These are phyloP conservation scores for Dromiciops gliroides DNA, from an alignment of 2,113 vertebrate species.

Conservation along the genomic window DNA sequence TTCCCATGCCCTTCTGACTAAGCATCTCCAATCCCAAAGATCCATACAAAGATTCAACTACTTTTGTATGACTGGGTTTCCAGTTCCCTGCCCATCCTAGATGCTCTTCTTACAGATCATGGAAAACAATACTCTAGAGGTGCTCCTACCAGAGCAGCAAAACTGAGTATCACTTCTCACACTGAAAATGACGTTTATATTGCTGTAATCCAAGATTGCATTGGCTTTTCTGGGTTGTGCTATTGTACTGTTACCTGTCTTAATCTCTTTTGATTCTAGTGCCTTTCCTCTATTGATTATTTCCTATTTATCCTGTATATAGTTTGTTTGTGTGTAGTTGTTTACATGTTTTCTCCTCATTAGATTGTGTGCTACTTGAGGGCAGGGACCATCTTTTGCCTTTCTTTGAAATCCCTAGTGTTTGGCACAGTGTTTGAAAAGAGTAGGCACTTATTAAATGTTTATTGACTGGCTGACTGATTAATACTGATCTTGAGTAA, in stretches of 20 bases:
- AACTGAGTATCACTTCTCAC: background rate
- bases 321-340: background rate
- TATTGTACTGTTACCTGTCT: background rate
- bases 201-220: background rate
- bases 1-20: background rate
- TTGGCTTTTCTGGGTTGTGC: background rate
- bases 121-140: background rate
- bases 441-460: background rate
- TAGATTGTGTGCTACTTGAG: background rate
- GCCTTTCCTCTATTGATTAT: background rate
- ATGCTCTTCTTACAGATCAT: background rate
- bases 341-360: background rate
- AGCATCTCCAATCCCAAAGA: background rate
- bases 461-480: background rate
- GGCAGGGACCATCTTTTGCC: background rate
- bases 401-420: background rate
- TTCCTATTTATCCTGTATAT: background rate
- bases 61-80: background rate
- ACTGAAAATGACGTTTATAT: background rate
- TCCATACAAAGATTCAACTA: too few relatives aligned
- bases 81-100: background rate
- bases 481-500: background rate
- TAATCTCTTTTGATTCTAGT: background rate
- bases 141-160: background rate
- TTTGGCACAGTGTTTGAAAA: background rate